Base-by-base conservation (phyloP, 2,888 invertebrate species). In the Dione juno region DNA sequence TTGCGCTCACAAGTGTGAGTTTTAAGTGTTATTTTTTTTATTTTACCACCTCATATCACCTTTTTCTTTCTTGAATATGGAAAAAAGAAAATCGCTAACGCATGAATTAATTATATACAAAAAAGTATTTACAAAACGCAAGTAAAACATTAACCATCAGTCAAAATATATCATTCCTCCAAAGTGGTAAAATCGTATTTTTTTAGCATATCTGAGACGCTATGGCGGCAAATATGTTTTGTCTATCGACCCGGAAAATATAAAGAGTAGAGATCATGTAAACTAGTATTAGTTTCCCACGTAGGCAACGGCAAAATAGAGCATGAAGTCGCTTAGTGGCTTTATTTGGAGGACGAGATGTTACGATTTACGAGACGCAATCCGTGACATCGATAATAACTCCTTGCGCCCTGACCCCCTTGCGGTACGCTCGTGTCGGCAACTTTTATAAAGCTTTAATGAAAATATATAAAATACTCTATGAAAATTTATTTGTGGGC, bases 321-420 rank as follows among this genome's bases (percentile, higher is more conserved):
- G 58, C 72, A 81, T 83, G 41, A 67, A 64, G 48, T 84, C 84
- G 80, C 79, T 76, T 74, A 77, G 76, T 75, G 73, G 70, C 76
- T 78, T 80, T 81, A 80, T 82, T 84, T 81, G 84, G 85, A 88
- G 85, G 84, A 83, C 83, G 81, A 75, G 80, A 74, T 74, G 77
- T 79, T 78, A 78, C 77, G 72, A 76, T 74, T 75, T 66, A 75
- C 61, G 69, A 59, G 67, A 65, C 61, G 66, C 67, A 45, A 79
- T 81, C 88, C 90, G 86, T 90, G 88, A 86, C 90, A 90, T 90
- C 89, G 84, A 82, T 90, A 89, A 90, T 90, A 86, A 82, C 82
- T 79, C 76, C 64, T 40, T 77, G 79, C 81, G 81, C 85, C 85
- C 85, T 89, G 89, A 89, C 90, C 90, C 81, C 78, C 80, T 82